Base-by-base conservation (phyloP, 2,888 invertebrate species). In the Miltochrista miniata region DNA sequence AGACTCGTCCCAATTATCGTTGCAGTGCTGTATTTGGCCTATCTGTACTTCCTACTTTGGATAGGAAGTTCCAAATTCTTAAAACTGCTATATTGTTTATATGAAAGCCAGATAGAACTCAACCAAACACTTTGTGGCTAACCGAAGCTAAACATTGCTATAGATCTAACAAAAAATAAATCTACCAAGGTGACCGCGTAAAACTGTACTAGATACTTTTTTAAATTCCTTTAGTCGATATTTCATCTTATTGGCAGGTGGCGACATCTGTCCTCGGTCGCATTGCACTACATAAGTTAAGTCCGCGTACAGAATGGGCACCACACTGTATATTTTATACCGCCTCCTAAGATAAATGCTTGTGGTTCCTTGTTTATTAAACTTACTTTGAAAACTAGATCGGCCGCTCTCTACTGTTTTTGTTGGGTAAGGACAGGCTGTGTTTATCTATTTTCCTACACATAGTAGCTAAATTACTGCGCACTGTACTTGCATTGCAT, bases 201-300 rank as follows among this genome's bases (percentile, higher is more conserved):
- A 24, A 24, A 24, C 18, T 24, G 18, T 5, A 11, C 31, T 31
- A 31, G 10, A 31, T 31, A 31, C 11, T 44, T 44, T 39, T 47
- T 18, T 43, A 43, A 47, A 43, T 46, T 43, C 43, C 34, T 35
- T 12, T 11, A 4, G 34, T 33, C 44, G 12, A 45, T 66, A 63
- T 55, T 48, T 66, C 53, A 64, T 36, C 10, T 7, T 9, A 33
- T 14, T 3, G 64, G 56, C 60, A 52, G 48, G 54, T 52, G 55
- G 39, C 49, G 41, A 33, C 34, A 29, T 37, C 37, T 60, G 57
- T 60, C 62, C 14, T 38, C 24, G 10, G 10, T 29, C 11, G 18
- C 30, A 12, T n/a, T n/a, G 31, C 42, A 53, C 47, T 47, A 44
- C 48, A 56, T 50, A 43, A 31, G 15, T 54, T 54, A 48, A 29